Percentiles rank a stretch among this genome's conserved stretches.
Evolutionary conservation across 2,797 vertebrate species (phyloP).

Genomic region (Benthosema pterotum): DNA sequence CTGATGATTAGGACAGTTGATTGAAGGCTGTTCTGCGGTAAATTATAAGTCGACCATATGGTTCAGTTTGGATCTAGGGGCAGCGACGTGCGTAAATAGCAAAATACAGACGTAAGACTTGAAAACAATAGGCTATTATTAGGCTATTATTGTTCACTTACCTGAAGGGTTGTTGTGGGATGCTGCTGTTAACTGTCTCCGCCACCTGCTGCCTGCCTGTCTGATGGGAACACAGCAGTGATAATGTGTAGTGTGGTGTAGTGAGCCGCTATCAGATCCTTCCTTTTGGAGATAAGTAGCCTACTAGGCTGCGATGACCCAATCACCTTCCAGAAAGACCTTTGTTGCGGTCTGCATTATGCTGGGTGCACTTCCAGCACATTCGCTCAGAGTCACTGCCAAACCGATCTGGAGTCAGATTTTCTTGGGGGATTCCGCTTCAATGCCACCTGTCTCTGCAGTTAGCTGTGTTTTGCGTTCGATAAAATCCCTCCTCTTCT

Average conservation of each 20-base stretch:
- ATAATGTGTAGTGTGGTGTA: conserved; percentile 5
- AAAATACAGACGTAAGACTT: no score
- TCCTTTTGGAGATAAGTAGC: no score
- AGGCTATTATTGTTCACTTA: conserved; percentile 15
- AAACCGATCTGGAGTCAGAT: conserved; percentile 13
- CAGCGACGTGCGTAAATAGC: no score
- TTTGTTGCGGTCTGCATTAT: conserved; percentile 20
- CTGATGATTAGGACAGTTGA: no score
- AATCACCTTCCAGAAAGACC: conserved; percentile 49
- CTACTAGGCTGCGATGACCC: conserved; percentile 24
- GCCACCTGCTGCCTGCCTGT: conserved; percentile 1
- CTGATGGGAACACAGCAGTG: no score
- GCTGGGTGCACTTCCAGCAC: conserved; percentile 48
- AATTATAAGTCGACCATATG: no score
- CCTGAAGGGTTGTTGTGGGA: conserved; percentile 25
- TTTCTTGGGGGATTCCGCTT: not conserved
- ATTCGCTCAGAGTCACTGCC: conserved; percentile 37
- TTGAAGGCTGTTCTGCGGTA: no score
- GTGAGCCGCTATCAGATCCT: no score
- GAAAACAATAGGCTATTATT: no score
- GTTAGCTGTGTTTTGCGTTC: not conserved
- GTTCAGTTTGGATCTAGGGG: no score
- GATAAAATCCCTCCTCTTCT: not conserved
- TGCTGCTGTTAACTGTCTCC: conserved; percentile 24
- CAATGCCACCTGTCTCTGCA: not conserved